Evolutionary conservation across 2,888 invertebrate genomes (phyloP).

Genomic region (Trichopria drosophilae): DNA sequence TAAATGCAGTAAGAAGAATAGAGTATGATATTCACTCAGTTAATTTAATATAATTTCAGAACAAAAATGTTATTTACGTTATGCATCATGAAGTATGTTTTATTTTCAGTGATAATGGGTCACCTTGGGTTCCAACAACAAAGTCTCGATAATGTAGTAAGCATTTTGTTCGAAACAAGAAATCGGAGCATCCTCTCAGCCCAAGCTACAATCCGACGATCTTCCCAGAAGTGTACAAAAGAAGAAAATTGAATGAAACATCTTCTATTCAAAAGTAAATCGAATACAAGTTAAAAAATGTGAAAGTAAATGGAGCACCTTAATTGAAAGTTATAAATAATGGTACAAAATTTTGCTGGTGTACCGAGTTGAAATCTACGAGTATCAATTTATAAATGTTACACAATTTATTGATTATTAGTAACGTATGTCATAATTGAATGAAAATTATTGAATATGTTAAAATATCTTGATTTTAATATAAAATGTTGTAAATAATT

Average conservation of each 20-base stretch:
- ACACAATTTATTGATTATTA: too few relatives aligned
- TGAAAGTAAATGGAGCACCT: too few relatives aligned
- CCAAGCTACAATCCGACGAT: slow-evolving; percentile 21
- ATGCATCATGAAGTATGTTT: background rate
- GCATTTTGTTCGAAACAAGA: slow-evolving; percentile 21
- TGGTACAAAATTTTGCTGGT: too few relatives aligned
- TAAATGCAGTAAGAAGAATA: slow-evolving; percentile 12
- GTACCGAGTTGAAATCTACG: too few relatives aligned
- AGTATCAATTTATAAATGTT: too few relatives aligned
- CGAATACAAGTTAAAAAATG: too few relatives aligned
- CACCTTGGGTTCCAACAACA: slow-evolving; percentile 13
- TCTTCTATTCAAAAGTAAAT: too few relatives aligned
- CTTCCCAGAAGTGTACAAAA: slow-evolving; percentile 10
- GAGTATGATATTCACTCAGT: slow-evolving; percentile 11
- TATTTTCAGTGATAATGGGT: slow-evolving; percentile 4
- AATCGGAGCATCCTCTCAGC: slow-evolving; percentile 15
- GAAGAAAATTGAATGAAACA: background rate
- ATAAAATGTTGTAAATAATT: slow-evolving; percentile 4
- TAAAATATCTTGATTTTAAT: too few relatives aligned
- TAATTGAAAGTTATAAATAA: too few relatives aligned
- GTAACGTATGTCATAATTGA: too few relatives aligned
- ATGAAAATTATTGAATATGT: too few relatives aligned
- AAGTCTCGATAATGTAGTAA: slow-evolving; percentile 13
- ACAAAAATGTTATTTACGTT: background rate
- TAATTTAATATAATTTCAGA: background rate